Conservation (phyloP, 2,113 vertebrate species). For the Delphinapterus leucas region DNA sequence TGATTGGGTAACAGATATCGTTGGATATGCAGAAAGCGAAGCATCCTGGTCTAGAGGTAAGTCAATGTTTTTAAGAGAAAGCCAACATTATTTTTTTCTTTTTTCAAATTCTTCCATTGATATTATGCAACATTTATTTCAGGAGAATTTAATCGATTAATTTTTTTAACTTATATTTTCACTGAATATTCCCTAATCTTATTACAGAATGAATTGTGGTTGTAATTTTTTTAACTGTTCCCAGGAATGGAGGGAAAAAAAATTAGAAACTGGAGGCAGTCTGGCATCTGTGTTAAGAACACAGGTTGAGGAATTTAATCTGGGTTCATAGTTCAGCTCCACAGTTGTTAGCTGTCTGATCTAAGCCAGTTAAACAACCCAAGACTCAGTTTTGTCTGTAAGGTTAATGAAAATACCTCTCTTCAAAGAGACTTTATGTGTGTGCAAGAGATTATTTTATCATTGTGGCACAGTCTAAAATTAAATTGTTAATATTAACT, state of each 20-base stretch:
- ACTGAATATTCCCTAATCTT: not conserved
- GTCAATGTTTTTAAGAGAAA: not conserved
- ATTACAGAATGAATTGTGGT: not conserved
- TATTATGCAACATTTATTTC: not conserved
- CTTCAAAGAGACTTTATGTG: not conserved
- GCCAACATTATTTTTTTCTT: not conserved
- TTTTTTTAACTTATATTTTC: not conserved
- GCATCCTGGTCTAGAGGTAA: not conserved
- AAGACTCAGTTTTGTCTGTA: not conserved
- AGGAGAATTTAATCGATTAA: not conserved
- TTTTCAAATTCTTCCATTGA: not conserved
- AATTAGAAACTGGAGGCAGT: not conserved
- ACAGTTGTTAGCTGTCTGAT: not conserved
- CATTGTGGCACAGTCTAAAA: not conserved
- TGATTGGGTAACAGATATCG: not conserved
- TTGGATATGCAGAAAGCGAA: not conserved
- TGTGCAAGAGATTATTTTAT: not conserved
- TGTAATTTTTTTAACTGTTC: not conserved
- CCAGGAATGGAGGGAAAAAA: not conserved
- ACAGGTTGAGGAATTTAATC: not conserved
- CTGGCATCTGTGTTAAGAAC: not conserved
- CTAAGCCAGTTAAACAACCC: not conserved
- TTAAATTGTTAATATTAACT: not conserved
- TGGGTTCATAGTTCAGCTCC: not conserved
- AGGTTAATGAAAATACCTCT: not conserved